Conservation (phyloP, 2,888 invertebrate genomes). For the Sericinus montela region DNA sequence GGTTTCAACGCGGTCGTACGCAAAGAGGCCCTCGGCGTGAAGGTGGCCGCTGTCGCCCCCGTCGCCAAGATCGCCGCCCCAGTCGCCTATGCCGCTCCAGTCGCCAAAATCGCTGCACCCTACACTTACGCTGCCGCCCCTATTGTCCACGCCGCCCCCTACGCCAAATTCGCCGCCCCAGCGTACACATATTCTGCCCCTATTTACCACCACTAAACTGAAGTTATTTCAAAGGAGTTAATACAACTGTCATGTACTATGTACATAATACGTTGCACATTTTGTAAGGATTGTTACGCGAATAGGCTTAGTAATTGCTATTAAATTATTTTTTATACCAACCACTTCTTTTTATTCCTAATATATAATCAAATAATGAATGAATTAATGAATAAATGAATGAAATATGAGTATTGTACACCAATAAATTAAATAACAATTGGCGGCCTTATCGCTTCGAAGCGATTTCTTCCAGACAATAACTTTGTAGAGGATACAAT, state of each 20-base stretch:
- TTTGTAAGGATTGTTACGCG: constrained; percentile 6
- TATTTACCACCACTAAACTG: constrained; percentile 58
- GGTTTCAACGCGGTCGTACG: constrained; percentile 79
- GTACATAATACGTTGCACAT: no score
- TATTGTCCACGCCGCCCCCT: constrained; percentile 33
- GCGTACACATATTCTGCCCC: constrained; percentile 41
- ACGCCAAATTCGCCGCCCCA: constrained; percentile 41
- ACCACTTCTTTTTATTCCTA: no score
- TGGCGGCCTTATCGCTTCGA: no score
- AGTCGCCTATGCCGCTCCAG: constrained; percentile 34
- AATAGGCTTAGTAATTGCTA: constrained; percentile 34
- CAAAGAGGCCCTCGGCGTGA: constrained; percentile 55
- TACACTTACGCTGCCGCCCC: constrained; percentile 23
- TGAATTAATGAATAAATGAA: no score
- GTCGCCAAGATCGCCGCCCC: constrained; percentile 50
- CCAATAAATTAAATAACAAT: no score
- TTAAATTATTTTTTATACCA: constrained; percentile 43
- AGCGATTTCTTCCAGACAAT: no score
- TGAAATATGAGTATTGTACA: no score
- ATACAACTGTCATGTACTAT: no score
- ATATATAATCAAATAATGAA: no score
- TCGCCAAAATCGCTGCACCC: constrained; percentile 17
- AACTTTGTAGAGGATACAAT: no score
- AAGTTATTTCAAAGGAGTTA: constrained; percentile 47
- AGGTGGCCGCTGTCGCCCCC: constrained; percentile 39